phyloP scores from a whole-genome alignment of 2,797 vertebrate genomes.

The Zalophus californianus region DNA sequence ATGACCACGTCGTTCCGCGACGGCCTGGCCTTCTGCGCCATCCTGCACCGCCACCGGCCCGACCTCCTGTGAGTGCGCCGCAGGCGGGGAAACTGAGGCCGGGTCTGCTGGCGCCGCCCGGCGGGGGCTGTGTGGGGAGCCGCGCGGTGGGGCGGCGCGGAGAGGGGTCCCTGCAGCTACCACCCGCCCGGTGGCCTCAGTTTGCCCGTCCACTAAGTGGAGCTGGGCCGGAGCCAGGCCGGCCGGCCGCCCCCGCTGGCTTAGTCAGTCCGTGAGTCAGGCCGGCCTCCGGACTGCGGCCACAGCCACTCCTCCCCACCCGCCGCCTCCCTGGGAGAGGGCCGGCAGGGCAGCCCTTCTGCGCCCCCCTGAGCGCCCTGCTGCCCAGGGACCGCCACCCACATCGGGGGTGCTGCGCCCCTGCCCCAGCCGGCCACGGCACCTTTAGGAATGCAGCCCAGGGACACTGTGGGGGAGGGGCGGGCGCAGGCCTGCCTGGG shows the following conservation, averaged over 20 bases:
- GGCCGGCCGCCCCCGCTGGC: background rate
- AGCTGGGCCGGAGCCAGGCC: conserved; percentile 29
- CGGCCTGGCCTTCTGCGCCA: conserved; percentile 97
- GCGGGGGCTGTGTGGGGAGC: too few species aligned
- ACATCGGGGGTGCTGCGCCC: background rate
- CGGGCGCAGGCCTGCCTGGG: background rate
- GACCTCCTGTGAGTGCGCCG: conserved; percentile 94
- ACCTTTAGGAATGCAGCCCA: too few species aligned
- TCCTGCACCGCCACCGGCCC: conserved; percentile 96
- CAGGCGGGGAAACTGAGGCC: conserved; percentile 22
- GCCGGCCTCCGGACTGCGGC: background rate
- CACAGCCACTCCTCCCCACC: background rate
- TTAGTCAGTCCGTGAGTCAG: conserved; percentile 73
- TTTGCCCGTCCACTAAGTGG: background rate
- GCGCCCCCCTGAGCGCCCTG: background rate
- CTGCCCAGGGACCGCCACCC: background rate
- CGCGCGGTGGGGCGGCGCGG: background rate
- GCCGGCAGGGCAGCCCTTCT: background rate
- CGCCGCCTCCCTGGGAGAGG: background rate
- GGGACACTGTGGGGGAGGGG: background rate
- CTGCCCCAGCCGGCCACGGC: background rate
- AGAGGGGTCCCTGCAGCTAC: too few species aligned
- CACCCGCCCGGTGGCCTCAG: background rate
- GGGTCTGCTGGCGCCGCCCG: background rate
- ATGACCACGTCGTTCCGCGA: conserved; percentile 98